phyloP scores from a whole-genome alignment of 2,797 vertebrate species.

The Hybognathus amarus region DNA sequence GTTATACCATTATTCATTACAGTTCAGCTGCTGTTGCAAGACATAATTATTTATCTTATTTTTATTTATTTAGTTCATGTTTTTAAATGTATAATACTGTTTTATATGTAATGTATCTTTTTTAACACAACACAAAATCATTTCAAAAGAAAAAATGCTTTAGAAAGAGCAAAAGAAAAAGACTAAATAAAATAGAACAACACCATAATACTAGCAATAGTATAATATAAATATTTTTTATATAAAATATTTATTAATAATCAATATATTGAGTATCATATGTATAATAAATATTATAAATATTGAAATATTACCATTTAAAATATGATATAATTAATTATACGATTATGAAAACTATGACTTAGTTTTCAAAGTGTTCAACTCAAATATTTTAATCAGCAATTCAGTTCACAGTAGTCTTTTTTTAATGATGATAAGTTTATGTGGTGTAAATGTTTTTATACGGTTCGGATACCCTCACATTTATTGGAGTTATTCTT shows the following conservation, averaged over 20 bases:
- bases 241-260: neutral
- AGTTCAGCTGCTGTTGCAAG: neutral
- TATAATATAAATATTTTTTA: neutral
- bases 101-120: neutral
- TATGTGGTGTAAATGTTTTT: neutral
- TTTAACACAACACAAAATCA: neutral
- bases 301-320: neutral
- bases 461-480: neutral
- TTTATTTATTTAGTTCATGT: neutral
- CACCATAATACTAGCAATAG: neutral
- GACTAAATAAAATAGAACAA: no score
- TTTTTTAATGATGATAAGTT: neutral
- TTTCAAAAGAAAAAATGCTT: neutral
- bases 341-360: neutral
- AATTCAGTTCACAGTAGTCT: neutral
- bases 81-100: neutral
- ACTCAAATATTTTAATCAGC: neutral
- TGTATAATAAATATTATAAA: no score
- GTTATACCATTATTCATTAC: neutral
- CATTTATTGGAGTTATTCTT: neutral
- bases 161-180: neutral
- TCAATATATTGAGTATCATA: neutral
- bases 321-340: neutral
- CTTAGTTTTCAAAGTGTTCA: neutral
- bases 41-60: neutral